Evolutionary conservation across 2,888 invertebrate genomes (phyloP), one percentile per base, ranked within the genome.

Genomic region (Synergus umbraculus): DNA sequence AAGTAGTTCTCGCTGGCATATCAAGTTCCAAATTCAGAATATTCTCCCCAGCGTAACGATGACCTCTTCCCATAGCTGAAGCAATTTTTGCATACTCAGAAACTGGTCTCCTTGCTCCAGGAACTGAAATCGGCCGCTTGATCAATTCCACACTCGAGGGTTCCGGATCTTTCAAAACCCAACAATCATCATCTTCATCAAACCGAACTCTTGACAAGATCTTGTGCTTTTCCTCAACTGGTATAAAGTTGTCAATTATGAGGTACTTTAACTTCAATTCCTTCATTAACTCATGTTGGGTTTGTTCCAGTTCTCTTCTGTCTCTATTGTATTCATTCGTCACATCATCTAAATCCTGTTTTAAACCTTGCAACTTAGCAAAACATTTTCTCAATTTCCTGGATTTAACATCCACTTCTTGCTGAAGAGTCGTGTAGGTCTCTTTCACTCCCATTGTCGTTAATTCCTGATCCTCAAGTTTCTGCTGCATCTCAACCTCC

Each of bases 331-430:
- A 98, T 88, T 97, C 97, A 90, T 97, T 97, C 80, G 96, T 96
- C 77, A 96, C 94, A 89, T 97, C 97, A 83, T 95, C 95, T 12
- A 97, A 94, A 89, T 98, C 98, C 89, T 96, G 96, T 86, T 96
- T 95, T 0, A 95, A 92, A 4, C 94, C 94, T 89, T 96, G 95
- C 76, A 96, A 94, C 92, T 98, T 98, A 18, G 95, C 94, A 89
- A 97, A 96, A 89, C 99, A 95, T 92, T 98, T 97, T 89, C 98
- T 97, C 78, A 99, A 92, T 92, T 98, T 98, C 88, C 96, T 97
- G 41, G 98, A 97, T 92, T 99, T 99, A 79, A 97, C 96, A 90
- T 99, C 99, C 2, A 99, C 98, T 93, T 99, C 99, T 91, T 98
- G 98, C 90, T 98, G 98, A 79, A 99, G 93, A 76, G 96, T 97